phyloP scores from a whole-genome alignment of 2,888 invertebrate genomes.

The Ypsolopha scabrella region DNA sequence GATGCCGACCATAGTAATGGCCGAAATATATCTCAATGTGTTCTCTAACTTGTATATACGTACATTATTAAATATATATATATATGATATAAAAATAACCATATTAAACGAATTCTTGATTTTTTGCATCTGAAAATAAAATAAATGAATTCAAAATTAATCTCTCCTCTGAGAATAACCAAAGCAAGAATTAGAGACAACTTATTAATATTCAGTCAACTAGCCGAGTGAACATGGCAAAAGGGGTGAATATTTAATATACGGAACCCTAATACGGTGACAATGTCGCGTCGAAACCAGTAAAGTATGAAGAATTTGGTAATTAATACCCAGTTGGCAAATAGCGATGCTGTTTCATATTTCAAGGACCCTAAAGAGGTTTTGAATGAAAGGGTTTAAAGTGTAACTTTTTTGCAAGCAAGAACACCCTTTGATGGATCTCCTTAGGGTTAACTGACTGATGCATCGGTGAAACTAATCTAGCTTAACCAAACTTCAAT shows the following conservation, averaged over 20 bases:
- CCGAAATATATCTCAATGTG: too few relatives aligned
- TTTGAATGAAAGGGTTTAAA: neutral
- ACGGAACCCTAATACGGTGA: constrained; percentile 17
- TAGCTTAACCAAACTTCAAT: too few relatives aligned
- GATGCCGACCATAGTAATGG: too few relatives aligned
- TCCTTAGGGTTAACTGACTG: neutral
- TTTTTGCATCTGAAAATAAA: too few relatives aligned
- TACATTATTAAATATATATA: too few relatives aligned
- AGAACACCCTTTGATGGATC: too few relatives aligned
- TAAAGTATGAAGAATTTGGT: constrained; percentile 55
- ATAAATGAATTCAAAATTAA: too few relatives aligned
- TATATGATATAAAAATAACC: too few relatives aligned
- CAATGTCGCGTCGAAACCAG: constrained; percentile 47
- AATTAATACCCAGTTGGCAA: constrained; percentile 46
- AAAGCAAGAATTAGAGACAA: neutral
- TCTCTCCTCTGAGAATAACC: too few relatives aligned
- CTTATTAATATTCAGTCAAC: constrained; percentile 62
- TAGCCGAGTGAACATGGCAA: constrained; percentile 28
- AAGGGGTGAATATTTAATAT: constrained; percentile 58
- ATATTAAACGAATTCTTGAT: too few relatives aligned
- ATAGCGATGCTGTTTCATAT: constrained; percentile 7
- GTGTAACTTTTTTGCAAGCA: neutral
- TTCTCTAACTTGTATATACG: too few relatives aligned
- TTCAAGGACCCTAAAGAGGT: neutral
- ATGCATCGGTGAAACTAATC: too few relatives aligned